These are phyloP conservation scores for Nyctibius bracteatus DNA, from an alignment of 2,113 vertebrate species.

Conservation along the genomic window DNA sequence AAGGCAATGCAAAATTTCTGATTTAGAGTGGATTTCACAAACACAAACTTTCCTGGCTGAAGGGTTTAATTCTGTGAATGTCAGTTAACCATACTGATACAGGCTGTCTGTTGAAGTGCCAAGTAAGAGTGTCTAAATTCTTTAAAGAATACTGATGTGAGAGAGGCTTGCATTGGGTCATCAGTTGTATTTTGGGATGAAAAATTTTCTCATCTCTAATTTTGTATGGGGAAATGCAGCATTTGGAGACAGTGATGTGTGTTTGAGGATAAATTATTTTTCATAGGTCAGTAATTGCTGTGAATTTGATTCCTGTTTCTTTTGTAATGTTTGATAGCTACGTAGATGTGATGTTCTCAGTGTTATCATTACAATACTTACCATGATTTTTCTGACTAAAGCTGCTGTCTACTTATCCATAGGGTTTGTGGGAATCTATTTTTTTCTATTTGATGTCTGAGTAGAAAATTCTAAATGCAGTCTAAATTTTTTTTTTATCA, in stretches of 20 bases:
- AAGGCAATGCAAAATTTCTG: background rate
- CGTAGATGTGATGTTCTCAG: background rate
- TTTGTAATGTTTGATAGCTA: background rate
- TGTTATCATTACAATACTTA: background rate
- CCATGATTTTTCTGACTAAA: background rate
- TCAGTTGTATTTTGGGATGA: background rate
- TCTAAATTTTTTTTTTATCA: slow-evolving; percentile 36
- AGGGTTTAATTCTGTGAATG: background rate
- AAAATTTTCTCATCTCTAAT: background rate
- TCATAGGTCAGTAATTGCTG: background rate
- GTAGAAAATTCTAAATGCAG: too few species aligned
- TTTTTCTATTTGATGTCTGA: too few species aligned
- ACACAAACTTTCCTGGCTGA: background rate
- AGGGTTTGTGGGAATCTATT: background rate
- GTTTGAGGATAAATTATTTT: background rate
- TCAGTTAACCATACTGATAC: background rate
- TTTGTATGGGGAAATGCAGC: background rate
- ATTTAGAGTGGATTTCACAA: background rate
- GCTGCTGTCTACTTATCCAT: background rate
- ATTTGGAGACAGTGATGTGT: background rate
- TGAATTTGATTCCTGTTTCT: background rate
- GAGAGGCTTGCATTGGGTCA: background rate
- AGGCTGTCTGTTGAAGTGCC: background rate
- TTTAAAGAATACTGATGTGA: background rate
- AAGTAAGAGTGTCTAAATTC: background rate